phyloP scores from a whole-genome alignment of 2,113 vertebrate species.

The cattle (Bos taurus) region DNA sequence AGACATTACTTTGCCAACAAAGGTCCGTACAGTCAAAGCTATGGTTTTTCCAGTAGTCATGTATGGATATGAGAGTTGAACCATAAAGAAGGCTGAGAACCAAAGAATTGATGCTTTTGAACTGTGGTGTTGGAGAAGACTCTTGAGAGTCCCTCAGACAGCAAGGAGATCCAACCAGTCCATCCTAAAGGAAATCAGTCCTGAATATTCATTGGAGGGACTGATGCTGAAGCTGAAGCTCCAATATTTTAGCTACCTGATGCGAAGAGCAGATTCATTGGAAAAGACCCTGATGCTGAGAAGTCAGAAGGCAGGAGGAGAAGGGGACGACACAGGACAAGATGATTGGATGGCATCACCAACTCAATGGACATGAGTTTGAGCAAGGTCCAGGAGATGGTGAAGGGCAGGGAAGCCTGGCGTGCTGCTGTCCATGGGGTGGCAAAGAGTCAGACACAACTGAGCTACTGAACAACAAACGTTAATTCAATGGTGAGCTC shows the following conservation, averaged over 20 bases:
- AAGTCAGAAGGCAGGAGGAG: background rate
- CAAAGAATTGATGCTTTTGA: background rate
- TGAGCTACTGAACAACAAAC: background rate
- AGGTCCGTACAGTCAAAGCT: background rate
- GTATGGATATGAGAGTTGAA: background rate
- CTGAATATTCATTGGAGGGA: too few species aligned
- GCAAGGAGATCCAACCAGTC: too few species aligned
- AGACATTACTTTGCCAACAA: background rate
- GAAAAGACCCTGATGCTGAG: background rate
- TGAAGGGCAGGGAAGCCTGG: background rate
- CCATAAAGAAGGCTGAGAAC: background rate
- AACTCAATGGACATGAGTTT: background rate
- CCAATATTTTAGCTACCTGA: background rate
- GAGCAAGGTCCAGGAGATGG: background rate
- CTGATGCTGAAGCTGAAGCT: too few species aligned
- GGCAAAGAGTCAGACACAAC: background rate
- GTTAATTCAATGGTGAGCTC: background rate
- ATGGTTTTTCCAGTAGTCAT: background rate
- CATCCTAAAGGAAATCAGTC: too few species aligned
- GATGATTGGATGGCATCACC: background rate
- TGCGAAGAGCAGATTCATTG: background rate
- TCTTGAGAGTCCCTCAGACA: background rate
- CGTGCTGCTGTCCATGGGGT: background rate
- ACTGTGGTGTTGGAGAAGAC: background rate
- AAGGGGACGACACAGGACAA: background rate